Conservation (phyloP, 2,888 invertebrate genomes). For the Synergus itoensis region DNA sequence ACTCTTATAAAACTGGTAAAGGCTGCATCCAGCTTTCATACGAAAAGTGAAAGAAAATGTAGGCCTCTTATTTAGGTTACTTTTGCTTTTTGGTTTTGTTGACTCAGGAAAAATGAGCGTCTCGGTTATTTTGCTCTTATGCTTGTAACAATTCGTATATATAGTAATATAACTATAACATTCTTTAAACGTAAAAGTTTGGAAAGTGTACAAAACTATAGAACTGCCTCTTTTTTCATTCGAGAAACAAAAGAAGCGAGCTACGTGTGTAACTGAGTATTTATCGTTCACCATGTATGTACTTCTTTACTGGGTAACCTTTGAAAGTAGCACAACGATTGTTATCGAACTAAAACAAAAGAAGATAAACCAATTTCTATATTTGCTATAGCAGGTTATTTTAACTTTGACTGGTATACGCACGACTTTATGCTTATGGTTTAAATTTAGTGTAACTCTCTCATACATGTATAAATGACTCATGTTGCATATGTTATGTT, state of each 20-base stretch:
- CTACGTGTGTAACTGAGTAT: neutral
- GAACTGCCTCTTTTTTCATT: neutral
- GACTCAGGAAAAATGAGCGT: neutral
- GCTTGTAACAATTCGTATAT: no score
- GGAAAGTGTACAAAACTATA: no score
- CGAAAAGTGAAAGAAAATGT: neutral
- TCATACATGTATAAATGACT: no score
- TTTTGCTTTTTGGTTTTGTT: neutral
- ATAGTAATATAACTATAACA: no score
- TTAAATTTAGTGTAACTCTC: no score
- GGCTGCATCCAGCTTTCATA: neutral
- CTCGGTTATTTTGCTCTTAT: no score
- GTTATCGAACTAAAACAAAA: conserved; percentile 34
- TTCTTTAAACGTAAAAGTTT: no score
- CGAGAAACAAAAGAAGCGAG: conserved; percentile 11
- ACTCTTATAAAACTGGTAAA: neutral
- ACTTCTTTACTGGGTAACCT: conserved; percentile 26
- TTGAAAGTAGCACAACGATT: conserved; percentile 29
- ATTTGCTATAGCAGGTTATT: neutral
- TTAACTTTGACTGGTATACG: neutral
- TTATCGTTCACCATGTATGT: conserved; percentile 21
- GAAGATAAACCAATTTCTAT: conserved; percentile 22
- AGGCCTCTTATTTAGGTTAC: neutral
- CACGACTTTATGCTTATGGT: no score
- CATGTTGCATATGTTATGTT: neutral